These are phyloP conservation scores for Cyphomyrmex costatus DNA, from an alignment of 1,140 invertebrate genomes.

Conservation along the genomic window DNA sequence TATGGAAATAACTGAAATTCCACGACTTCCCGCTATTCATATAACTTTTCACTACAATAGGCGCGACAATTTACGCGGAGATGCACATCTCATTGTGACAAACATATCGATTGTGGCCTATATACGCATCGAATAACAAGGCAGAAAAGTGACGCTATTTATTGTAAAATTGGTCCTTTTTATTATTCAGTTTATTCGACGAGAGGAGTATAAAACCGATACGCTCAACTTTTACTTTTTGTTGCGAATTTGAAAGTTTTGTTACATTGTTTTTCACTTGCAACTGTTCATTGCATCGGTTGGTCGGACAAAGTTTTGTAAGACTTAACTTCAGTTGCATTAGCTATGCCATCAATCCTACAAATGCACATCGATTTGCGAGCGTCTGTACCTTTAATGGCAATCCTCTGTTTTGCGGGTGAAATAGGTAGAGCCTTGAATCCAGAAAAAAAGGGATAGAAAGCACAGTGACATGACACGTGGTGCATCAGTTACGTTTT, in stretches of 20 bases:
- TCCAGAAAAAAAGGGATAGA: conserved; percentile 27
- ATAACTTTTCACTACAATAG: conserved; percentile 71
- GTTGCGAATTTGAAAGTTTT: conserved; percentile 4
- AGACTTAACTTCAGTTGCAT: conserved; percentile 45
- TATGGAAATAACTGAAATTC: conserved; percentile 76
- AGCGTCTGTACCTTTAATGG: conserved; percentile 53
- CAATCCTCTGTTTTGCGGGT: conserved; percentile 50
- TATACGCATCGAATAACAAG: neutral
- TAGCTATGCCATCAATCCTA: conserved; percentile 11
- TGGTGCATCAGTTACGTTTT: neutral
- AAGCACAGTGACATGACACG: neutral
- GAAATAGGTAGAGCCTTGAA: conserved; percentile 27
- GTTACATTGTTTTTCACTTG: conserved; percentile 21
- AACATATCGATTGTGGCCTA: neutral
- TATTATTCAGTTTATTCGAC: too few relatives aligned
- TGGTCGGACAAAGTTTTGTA: conserved; percentile 21
- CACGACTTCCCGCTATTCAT: conserved; percentile 70
- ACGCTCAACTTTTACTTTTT: conserved; percentile 12
- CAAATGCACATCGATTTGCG: conserved; percentile 36
- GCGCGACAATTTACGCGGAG: conserved; percentile 30
- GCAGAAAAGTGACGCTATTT: neutral
- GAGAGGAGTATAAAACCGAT: neutral
- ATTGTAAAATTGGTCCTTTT: neutral
- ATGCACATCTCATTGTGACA: conserved; percentile 41
- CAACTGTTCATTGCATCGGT: neutral